Percentiles rank a stretch among this genome's conserved stretches.
Evolutionary conservation across 2,888 invertebrate genomes (phyloP).

Genomic region (Atrina japonica): DNA sequence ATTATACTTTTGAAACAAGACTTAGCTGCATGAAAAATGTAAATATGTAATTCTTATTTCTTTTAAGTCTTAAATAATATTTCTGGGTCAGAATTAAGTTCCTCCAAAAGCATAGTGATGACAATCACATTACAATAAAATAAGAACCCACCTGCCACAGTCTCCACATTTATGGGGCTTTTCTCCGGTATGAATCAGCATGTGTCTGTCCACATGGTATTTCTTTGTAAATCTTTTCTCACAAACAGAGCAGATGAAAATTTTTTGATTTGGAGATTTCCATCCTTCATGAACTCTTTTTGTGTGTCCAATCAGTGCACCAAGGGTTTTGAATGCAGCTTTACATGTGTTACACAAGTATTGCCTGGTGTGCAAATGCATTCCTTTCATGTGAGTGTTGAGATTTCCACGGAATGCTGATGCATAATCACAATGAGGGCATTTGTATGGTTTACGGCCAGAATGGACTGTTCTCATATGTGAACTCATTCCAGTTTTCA

Average conservation of each 20-base stretch:
- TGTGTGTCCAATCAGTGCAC: conserved; percentile 77
- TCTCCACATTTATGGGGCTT: conserved; percentile 77
- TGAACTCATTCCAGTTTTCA: conserved; percentile 77
- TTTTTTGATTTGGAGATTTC: conserved; percentile 78
- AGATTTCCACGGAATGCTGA: conserved; percentile 77
- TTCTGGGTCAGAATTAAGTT: too few relatives aligned
- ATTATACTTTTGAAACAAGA: too few relatives aligned
- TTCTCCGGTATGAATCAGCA: conserved; percentile 77
- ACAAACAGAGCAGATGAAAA: conserved; percentile 78
- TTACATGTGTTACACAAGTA: conserved; percentile 76
- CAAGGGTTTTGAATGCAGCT: conserved; percentile 77
- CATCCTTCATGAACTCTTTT: conserved; percentile 77
- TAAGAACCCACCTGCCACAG: conserved; percentile 61
- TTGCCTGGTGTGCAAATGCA: conserved; percentile 76
- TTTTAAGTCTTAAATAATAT: too few relatives aligned
- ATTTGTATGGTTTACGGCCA: conserved; percentile 76
- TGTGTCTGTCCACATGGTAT: conserved; percentile 76
- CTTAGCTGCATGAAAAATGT: too few relatives aligned
- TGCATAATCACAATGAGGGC: conserved; percentile 77
- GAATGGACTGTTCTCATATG: conserved; percentile 78
- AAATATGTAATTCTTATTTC: too few relatives aligned
- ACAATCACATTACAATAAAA: too few relatives aligned
- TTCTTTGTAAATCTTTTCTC: conserved; percentile 78
- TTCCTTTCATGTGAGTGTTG: conserved; percentile 77
- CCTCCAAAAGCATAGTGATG: too few relatives aligned